Percentiles rank a stretch among this genome's conserved stretches.
These are phyloP conservation scores for Dinoponera quadriceps DNA, from an alignment of 1,140 invertebrate genomes.

Conservation along the genomic window DNA sequence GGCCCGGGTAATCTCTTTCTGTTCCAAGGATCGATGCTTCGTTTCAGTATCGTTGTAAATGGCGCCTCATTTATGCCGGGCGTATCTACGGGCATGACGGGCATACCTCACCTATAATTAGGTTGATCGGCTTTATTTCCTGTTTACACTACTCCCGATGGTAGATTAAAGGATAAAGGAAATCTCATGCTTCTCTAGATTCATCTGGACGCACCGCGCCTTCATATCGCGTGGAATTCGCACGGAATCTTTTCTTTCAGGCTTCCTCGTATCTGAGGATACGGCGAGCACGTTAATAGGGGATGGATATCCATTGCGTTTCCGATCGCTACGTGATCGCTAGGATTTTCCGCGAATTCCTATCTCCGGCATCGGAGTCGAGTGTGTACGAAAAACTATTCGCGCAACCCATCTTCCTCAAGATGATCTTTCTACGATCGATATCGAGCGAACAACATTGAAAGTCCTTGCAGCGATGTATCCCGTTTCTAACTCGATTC, in stretches of 20 bases:
- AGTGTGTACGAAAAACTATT: background rate
- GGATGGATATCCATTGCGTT: background rate
- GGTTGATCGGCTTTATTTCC: conserved; percentile 54
- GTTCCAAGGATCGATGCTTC: conserved; percentile 29
- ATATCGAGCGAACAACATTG: too few species aligned
- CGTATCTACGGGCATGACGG: conserved; percentile 12
- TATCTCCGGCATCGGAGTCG: background rate
- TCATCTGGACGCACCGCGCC: conserved; percentile 9
- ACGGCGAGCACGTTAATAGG: background rate
- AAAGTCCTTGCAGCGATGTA: too few species aligned
- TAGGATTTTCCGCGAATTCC: background rate
- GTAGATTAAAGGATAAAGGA: conserved; percentile 52
- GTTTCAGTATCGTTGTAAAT: background rate
- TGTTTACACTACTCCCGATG: conserved; percentile 41
- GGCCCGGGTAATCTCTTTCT: conserved; percentile 8
- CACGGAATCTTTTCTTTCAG: background rate
- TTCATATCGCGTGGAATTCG: background rate
- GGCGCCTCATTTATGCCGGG: conserved; percentile 7
- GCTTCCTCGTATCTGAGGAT: background rate
- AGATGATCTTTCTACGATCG: too few species aligned
- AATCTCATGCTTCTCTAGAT: conserved; percentile 28
- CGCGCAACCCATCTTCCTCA: too few species aligned
- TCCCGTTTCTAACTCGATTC: too few species aligned
- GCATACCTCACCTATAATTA: conserved; percentile 28
- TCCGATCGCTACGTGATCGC: background rate